Conservation (phyloP, 2,113 vertebrate species). For the Myxocyprinus asiaticus region DNA sequence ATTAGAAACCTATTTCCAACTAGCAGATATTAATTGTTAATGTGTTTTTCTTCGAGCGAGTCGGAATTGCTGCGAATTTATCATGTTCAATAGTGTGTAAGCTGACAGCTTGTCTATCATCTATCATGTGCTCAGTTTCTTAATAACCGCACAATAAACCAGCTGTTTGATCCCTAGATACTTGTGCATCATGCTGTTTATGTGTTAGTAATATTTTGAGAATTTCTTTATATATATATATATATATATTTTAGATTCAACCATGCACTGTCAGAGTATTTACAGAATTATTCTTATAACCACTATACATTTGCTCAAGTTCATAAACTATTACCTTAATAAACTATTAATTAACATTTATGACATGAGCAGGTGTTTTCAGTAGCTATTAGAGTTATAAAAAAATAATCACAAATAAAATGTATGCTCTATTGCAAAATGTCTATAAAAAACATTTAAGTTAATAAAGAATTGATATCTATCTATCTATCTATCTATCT, state of each 20-base stretch:
- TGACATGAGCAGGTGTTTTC: not conserved
- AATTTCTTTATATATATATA: too few relatives aligned
- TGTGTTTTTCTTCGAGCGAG: slow-evolving; percentile 14
- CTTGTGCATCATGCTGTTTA: not conserved
- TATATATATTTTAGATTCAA: not conserved
- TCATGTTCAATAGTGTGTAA: slow-evolving; percentile 12
- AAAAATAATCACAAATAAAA: too few relatives aligned
- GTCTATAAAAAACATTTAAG: too few relatives aligned
- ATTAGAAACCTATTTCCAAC: slow-evolving; percentile 26
- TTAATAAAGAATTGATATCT: too few relatives aligned
- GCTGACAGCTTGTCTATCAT: slow-evolving; percentile 30
- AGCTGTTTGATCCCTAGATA: not conserved
- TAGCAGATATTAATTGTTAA: slow-evolving; percentile 23
- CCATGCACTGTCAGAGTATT: not conserved
- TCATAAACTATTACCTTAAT: not conserved
- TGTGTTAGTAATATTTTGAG: too few relatives aligned
- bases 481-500: too few relatives aligned
- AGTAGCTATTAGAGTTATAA: not conserved
- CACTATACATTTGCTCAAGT: too few relatives aligned
- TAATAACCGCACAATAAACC: not conserved
- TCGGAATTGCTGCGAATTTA: slow-evolving; percentile 23
- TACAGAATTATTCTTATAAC: too few relatives aligned
- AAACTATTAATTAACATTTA: too few relatives aligned
- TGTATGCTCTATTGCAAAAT: too few relatives aligned
- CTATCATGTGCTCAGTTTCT: slow-evolving; percentile 39